Evolutionary conservation across 1,140 invertebrate species (phyloP).

Genomic region (Helicoverpa zea): DNA sequence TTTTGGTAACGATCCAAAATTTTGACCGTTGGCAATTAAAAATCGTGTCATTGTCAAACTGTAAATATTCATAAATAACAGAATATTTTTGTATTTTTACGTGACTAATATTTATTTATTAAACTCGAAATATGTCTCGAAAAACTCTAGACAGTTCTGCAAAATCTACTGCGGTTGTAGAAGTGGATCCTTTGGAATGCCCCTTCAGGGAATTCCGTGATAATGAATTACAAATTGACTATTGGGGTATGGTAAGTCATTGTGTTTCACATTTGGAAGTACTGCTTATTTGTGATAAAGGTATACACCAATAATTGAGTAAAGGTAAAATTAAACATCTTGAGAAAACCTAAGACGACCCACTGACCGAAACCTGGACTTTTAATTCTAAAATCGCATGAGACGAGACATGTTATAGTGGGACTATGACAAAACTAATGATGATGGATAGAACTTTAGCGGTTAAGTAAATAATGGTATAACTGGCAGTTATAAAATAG

Average conservation of each 20-base stretch:
- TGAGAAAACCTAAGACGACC: no score
- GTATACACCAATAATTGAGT: no score
- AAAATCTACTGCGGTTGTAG: slow-evolving; percentile 53
- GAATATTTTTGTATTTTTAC: not conserved
- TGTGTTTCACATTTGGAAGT: no score
- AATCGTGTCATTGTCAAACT: not conserved
- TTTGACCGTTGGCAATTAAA: not conserved
- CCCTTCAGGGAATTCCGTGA: slow-evolving; percentile 80
- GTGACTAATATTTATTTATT: not conserved
- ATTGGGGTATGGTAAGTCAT: slow-evolving; percentile 74
- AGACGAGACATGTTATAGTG: no score
- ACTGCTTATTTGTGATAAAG: not conserved
- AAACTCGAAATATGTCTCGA: slow-evolving; percentile 63
- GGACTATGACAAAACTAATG: no score
- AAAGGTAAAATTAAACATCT: no score
- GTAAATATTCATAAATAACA: not conserved
- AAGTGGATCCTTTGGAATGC: slow-evolving; percentile 69
- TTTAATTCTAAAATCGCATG: no score
- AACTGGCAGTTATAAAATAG: no score
- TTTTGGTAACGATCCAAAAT: no score
- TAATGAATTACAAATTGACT: slow-evolving; percentile 73
- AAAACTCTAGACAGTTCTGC: slow-evolving; percentile 52
- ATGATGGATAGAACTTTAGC: no score
- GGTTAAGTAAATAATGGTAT: no score
- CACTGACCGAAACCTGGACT: no score